Evolutionary conservation across 2,888 invertebrate genomes (phyloP), one percentile per base, ranked within the genome.

Genomic region (Orchesella flavescens): DNA sequence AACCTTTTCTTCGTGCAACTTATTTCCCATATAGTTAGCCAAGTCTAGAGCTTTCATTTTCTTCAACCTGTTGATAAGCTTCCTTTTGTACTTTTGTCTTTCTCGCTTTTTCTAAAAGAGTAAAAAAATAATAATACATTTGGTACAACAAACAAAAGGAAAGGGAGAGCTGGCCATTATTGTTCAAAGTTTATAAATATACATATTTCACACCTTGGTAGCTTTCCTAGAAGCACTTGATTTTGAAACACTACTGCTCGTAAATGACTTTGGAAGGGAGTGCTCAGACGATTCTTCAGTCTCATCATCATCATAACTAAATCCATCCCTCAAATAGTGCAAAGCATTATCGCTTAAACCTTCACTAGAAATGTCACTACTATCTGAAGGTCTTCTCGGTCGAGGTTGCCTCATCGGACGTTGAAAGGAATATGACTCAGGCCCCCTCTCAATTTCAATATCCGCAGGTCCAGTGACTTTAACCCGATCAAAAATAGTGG

Each of bases 1-100:
- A 15, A 65, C 55, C 34, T 88, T 87, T 23, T 80, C 68, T 76
- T 87, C 87, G 13, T 74, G 24, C n/a, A 88, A 57, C 63, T 88
- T 87, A 10, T 43, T n/a, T 15, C 84, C 83, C 34, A 88, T 82
- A 23, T 87, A 87, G 49, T 85, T 59, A 3, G 84, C 88, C 2
- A 88, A 24, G 15, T 84, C 77, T 7, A 57, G 17, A 15, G 84
- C 44, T 15, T 73, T 78, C 82, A 84, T 78, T 59, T 74, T 82
- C 69, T 77, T 84, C 74, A 84, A 13, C 49, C 71, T 71, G 7
- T 13, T 17, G 12, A 82, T 46, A 1, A 84, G 17, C 19, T 84
- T 84, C 5, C 15, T 15, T 68, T 84, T 84, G 17, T 43, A 53
- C 44, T 81, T 80, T 44, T 82, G 61, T 21, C 43, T 49, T n/a